Conservation (phyloP, 2,888 invertebrate genomes). For the Agonopterix heracliana region DNA sequence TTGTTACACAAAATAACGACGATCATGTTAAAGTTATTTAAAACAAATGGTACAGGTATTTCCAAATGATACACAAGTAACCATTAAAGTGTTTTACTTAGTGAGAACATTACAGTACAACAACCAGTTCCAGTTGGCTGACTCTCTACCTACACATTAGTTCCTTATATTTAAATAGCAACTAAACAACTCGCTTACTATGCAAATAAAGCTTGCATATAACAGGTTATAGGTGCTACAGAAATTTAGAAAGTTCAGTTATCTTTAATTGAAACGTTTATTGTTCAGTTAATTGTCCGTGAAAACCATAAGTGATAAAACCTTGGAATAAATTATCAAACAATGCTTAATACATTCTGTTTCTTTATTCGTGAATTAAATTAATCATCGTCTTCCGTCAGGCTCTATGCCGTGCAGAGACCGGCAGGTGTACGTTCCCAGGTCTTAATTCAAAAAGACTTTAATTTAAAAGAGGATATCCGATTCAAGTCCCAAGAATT, state of each 20-base stretch:
- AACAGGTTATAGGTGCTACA: slow-evolving; percentile 28
- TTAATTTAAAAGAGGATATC: slow-evolving; percentile 39
- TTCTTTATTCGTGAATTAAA: slow-evolving; percentile 6
- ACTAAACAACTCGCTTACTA: slow-evolving; percentile 47
- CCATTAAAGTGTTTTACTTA: slow-evolving; percentile 25
- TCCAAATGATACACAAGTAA: slow-evolving; percentile 10
- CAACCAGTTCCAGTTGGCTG: slow-evolving; percentile 40
- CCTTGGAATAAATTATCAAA: slow-evolving; percentile 16
- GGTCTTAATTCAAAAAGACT: slow-evolving; percentile 43
- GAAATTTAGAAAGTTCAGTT: slow-evolving; percentile 33
- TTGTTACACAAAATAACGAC: not conserved
- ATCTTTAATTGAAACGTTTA: slow-evolving; percentile 17
- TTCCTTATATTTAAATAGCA: slow-evolving; percentile 46
- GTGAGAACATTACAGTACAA: slow-evolving; percentile 28
- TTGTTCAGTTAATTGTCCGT: slow-evolving; percentile 12
- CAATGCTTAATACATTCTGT: slow-evolving; percentile 5
- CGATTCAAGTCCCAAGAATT: slow-evolving; percentile 30
- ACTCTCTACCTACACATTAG: slow-evolving; percentile 43
- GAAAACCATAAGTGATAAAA: slow-evolving; percentile 15
- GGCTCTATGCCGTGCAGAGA: not conserved
- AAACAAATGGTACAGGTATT: slow-evolving; percentile 5
- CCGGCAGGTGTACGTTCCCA: slow-evolving; percentile 56
- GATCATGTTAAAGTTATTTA: not conserved
- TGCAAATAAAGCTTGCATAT: slow-evolving; percentile 45
- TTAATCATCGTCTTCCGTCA: not conserved